A percentile compares a stretch with the other conserved stretches of the same genome.
These are phyloP conservation scores for Ecdyonurus torrentis DNA, from an alignment of 2,888 invertebrate genomes.

Conservation along the genomic window DNA sequence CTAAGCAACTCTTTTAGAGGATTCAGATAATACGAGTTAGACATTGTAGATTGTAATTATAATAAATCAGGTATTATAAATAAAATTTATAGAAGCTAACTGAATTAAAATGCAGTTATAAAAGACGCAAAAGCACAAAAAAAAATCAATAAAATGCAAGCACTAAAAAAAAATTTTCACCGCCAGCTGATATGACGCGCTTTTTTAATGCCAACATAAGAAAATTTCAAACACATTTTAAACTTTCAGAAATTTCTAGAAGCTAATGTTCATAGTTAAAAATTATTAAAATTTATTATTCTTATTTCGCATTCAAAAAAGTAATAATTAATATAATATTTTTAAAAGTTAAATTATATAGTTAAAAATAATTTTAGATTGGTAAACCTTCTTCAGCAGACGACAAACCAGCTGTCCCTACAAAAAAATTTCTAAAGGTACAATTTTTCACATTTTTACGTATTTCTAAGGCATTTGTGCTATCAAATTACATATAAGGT, in stretches of 20 bases:
- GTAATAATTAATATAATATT: not conserved
- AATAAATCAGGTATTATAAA: too few relatives aligned
- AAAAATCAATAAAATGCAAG: too few relatives aligned
- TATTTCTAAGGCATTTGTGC: not conserved
- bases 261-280: too few relatives aligned
- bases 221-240: too few relatives aligned
- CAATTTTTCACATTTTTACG: not conserved
- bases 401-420: not conserved
- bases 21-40: too few relatives aligned
- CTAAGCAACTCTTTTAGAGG: not conserved
- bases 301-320: not conserved
- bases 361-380: not conserved
- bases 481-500: not conserved
- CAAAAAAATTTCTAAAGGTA: not conserved
- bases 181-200: not conserved
- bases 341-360: not conserved
- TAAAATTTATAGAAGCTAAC: too few relatives aligned
- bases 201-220: not conserved
- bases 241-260: too few relatives aligned
- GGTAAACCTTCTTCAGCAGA: not conserved
- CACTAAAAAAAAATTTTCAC: not conserved
- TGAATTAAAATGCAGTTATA: too few relatives aligned
- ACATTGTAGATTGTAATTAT: too few relatives aligned
- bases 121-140: too few relatives aligned
- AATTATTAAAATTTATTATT: not conserved